These are phyloP conservation scores for Enteromius unitaeniatus DNA, from an alignment of 2,797 vertebrate genomes.

Conservation along the genomic window DNA sequence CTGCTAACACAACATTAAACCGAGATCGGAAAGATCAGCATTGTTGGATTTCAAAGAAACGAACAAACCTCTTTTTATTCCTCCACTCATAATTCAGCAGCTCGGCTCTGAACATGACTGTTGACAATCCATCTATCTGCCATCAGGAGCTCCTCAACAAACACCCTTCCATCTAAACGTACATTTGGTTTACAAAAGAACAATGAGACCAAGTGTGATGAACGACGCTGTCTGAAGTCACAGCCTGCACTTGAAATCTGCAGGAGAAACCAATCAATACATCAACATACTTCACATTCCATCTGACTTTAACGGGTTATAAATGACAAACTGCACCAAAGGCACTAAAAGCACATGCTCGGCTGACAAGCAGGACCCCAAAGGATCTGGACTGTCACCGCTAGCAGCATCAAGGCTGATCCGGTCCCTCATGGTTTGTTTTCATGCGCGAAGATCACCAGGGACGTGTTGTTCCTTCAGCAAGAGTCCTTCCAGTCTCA, in stretches of 20 bases:
- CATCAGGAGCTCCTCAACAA: slow-evolving; percentile 1
- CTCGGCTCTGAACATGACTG: slow-evolving; percentile 18
- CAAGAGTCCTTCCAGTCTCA: background rate
- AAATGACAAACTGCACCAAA: background rate
- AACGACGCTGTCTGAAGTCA: background rate
- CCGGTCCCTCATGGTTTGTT: slow-evolving; percentile 68
- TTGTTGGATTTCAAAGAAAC: slow-evolving; percentile 54
- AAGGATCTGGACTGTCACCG: background rate
- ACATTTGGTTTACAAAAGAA: slow-evolving; percentile 5
- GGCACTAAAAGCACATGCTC: background rate
- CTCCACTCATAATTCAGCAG: slow-evolving; percentile 36
- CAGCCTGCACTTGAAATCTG: slow-evolving; percentile 7
- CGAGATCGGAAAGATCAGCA: slow-evolving; percentile 57
- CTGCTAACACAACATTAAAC: slow-evolving; percentile 63
- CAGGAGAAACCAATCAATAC: slow-evolving; percentile 3
- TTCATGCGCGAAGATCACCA: slow-evolving; percentile 73
- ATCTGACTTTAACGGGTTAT: background rate
- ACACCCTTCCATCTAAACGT: slow-evolving; percentile 1
- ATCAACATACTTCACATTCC: background rate
- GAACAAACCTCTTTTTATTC: slow-evolving; percentile 13
- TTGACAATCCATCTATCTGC: slow-evolving; percentile 26
- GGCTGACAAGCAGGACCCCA: slow-evolving; percentile 1
- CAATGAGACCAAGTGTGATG: background rate
- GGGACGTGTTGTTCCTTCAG: slow-evolving; percentile 63
- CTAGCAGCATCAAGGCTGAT: slow-evolving; percentile 60